These are phyloP conservation scores for Hoplostethus mediterraneus DNA, from an alignment of 2,797 vertebrate species.

Conservation along the genomic window DNA sequence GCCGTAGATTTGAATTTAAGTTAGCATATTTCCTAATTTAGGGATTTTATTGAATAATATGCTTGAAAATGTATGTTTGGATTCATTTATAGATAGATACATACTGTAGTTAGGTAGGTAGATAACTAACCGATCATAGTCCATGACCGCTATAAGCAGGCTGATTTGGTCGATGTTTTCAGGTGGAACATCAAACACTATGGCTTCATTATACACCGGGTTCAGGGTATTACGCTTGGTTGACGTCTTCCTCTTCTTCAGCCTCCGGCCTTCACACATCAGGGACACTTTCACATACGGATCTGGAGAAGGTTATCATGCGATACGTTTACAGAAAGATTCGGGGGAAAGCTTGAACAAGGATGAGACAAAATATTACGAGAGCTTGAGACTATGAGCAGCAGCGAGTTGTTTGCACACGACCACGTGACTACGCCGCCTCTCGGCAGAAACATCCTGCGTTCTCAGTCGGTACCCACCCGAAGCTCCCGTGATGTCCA, in stretches of 20 bases:
- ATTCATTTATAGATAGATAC: background rate
- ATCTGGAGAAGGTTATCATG: conserved; percentile 48
- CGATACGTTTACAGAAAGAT: background rate
- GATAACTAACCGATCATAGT: conserved; percentile 95
- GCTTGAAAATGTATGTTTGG: background rate
- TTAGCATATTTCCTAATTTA: no score
- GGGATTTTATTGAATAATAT: no score
- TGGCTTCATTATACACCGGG: conserved; percentile 98
- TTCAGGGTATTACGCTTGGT: conserved; percentile 98
- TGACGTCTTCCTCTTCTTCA: conserved; percentile 99
- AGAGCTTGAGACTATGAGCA: no score
- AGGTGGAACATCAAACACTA: conserved; percentile 98
- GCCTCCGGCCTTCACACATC: conserved; percentile 95
- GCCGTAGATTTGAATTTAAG: no score
- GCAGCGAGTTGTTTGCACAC: no score
- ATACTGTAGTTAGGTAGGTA: background rate
- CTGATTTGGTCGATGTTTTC: conserved; percentile 99
- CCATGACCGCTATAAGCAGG: conserved; percentile 97
- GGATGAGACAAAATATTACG: background rate
- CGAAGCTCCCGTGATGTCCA: conserved; percentile 99
- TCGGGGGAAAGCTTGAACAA: background rate
- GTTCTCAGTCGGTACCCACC: conserved; percentile 79
- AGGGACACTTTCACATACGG: conserved; percentile 94
- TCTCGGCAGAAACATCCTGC: background rate
- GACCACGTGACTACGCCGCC: background rate